A percentile compares a stretch with the other conserved stretches of the same genome.
Conservation (phyloP, 2,888 invertebrate genomes). For the Megamerina dolium region DNA sequence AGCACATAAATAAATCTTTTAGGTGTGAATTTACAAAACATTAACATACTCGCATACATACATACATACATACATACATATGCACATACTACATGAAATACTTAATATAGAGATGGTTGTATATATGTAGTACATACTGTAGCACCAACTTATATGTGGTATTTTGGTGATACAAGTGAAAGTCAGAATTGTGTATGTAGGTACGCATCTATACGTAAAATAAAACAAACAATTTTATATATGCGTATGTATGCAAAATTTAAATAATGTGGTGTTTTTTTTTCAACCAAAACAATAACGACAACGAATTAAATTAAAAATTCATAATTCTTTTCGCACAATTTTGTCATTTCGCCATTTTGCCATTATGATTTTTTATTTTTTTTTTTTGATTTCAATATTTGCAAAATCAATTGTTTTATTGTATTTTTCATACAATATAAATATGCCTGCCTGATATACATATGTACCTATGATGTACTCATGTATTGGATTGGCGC, state of each 20-base stretch:
- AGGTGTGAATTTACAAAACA: constrained; percentile 14
- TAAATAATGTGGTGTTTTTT: no score
- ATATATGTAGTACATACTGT: no score
- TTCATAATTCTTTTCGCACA: no score
- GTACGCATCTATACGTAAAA: no score
- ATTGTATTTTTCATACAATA: background rate
- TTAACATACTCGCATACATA: background rate
- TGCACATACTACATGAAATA: no score
- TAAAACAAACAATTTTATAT: no score
- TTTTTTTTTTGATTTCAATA: background rate
- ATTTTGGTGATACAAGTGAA: background rate
- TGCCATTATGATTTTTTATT: constrained; percentile 1
- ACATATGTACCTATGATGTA: background rate
- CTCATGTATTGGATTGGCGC: background rate
- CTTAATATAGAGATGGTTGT: no score
- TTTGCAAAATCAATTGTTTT: background rate
- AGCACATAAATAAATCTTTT: constrained; percentile 18
- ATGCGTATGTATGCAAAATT: no score
- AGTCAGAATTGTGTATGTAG: no score
- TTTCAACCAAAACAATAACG: no score
- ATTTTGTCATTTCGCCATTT: constrained; percentile 1
- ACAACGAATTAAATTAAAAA: no score
- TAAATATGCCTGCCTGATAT: constrained; percentile 3
- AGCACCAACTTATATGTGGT: background rate
- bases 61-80: background rate